A percentile compares a stretch with the other conserved stretches of the same genome.
Conservation (phyloP, 2,113 vertebrate genomes). For the Sterna hirundo region DNA sequence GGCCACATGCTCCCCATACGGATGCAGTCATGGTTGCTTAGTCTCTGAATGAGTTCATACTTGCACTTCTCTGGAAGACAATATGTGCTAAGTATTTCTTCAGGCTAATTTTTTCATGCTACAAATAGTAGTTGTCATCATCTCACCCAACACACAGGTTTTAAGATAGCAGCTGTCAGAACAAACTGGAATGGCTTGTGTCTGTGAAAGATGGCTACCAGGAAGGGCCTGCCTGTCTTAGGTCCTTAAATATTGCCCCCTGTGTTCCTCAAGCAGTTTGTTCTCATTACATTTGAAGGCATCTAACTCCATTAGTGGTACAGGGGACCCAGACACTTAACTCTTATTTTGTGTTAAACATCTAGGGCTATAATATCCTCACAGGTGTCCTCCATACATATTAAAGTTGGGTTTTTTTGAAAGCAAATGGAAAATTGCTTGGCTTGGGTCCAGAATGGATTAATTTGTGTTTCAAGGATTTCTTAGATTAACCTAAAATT, state of each 20-base stretch:
- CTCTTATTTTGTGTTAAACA: neutral
- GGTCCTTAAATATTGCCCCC: neutral
- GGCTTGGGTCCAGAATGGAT: neutral
- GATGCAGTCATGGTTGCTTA: neutral
- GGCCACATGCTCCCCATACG: neutral
- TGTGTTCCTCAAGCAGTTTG: neutral
- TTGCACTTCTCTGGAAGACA: neutral
- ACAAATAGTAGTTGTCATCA: neutral
- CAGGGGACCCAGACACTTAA: neutral
- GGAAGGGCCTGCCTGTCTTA: neutral
- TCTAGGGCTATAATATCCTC: neutral
- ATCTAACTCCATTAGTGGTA: neutral
- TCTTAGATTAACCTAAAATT: neutral
- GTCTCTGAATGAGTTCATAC: neutral
- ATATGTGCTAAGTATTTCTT: neutral
- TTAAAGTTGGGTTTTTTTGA: neutral
- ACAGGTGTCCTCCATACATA: neutral
- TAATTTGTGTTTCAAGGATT: neutral
- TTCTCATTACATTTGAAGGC: neutral
- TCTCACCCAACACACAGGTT: neutral
- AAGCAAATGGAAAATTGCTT: neutral
- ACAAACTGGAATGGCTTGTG: neutral
- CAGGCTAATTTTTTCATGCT: neutral
- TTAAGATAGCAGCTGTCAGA: neutral
- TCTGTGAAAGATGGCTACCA: neutral